A percentile compares a stretch with the other conserved stretches of the same genome.
phyloP scores from a whole-genome alignment of 2,888 invertebrate genomes.

The Gymnosoma rotundatum region DNA sequence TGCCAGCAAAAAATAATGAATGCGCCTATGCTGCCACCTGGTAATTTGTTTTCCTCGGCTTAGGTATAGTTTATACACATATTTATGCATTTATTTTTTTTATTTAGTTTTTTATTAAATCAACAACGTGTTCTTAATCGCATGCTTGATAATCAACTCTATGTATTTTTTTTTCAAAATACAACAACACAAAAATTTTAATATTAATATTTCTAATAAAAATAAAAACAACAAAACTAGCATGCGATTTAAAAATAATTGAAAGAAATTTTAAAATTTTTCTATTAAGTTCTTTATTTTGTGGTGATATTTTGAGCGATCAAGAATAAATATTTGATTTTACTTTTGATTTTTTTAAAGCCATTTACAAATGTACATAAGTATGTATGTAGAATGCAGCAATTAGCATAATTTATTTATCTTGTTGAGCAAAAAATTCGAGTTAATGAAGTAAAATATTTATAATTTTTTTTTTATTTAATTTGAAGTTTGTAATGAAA shows the following conservation, averaged over 20 bases:
- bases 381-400: constrained; percentile 27
- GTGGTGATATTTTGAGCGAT: constrained; percentile 23
- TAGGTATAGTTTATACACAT: too few relatives aligned
- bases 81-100: too few relatives aligned
- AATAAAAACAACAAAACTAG: constrained; percentile 19
- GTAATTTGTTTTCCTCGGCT: too few relatives aligned
- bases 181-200: not conserved
- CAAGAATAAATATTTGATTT: constrained; percentile 22
- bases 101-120: too few relatives aligned
- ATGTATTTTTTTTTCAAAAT: not conserved
- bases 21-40: too few relatives aligned
- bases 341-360: constrained; percentile 53
- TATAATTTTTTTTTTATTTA: constrained; percentile 42
- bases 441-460: constrained; percentile 42
- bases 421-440: constrained; percentile 51
- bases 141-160: not conserved
- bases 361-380: constrained; percentile 59
- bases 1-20: too few relatives aligned
- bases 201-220: too few relatives aligned
- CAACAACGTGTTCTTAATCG: not conserved
- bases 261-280: not conserved
- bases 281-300: not conserved
- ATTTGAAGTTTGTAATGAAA: constrained; percentile 60
- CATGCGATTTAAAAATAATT: constrained; percentile 34
- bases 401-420: constrained; percentile 42